Evolutionary conservation across 1,140 invertebrate species (phyloP).

Genomic region (Pseudobourletiella spinata): DNA sequence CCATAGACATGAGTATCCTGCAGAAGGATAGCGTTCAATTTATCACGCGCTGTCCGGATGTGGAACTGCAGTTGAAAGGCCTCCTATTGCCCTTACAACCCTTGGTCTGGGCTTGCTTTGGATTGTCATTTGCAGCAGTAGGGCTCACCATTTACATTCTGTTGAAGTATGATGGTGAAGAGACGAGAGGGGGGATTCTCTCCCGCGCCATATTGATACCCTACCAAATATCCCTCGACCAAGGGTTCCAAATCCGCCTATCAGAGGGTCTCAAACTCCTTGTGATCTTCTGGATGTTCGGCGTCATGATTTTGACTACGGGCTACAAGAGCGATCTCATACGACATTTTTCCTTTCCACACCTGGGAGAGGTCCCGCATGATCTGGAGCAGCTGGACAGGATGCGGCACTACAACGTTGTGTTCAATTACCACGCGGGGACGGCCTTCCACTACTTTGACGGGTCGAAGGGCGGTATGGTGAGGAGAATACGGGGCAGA

Average conservation of each 20-base stretch:
- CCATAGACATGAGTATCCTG: neutral
- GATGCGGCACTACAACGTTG: neutral
- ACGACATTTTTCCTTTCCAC: neutral
- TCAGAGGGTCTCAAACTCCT: neutral
- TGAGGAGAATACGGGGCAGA: neutral
- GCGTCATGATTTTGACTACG: neutral
- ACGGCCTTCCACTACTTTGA: neutral
- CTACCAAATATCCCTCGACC: neutral
- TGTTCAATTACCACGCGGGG: neutral
- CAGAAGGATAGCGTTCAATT: neutral
- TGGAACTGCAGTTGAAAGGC: neutral
- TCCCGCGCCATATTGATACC: neutral
- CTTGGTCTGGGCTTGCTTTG: neutral
- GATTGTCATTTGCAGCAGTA: neutral
- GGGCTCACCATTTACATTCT: neutral
- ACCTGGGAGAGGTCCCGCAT: neutral
- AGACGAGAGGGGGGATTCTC: neutral
- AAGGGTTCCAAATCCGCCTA: neutral
- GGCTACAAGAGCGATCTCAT: neutral
- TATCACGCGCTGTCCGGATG: neutral
- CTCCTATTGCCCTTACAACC: neutral
- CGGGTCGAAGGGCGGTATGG: neutral
- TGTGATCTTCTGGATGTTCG: neutral
- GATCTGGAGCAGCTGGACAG: neutral
- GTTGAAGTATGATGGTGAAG: too few species aligned